phyloP scores from a whole-genome alignment of 2,888 invertebrate species.

The Xanthia icteritia region DNA sequence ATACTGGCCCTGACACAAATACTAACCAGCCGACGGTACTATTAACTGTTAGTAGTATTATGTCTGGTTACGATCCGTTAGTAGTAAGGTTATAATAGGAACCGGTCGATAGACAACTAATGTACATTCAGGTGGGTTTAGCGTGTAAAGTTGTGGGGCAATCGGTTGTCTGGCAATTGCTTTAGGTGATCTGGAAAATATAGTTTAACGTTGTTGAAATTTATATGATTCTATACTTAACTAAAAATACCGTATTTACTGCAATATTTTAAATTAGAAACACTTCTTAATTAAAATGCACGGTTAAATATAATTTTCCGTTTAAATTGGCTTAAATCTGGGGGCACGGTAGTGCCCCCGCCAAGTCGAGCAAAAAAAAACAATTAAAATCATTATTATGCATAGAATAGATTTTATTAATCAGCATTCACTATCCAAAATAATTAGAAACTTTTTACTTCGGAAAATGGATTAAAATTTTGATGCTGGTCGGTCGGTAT shows the following conservation, averaged over 20 bases:
- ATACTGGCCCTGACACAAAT: conserved; percentile 45
- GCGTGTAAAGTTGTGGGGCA: background rate
- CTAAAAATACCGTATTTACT: too few relatives aligned
- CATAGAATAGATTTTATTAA: background rate
- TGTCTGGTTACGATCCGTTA: background rate
- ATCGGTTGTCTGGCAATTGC: conserved; percentile 20
- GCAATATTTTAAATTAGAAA: too few relatives aligned
- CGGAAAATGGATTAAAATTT: background rate
- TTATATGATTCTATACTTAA: background rate
- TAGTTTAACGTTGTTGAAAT: background rate
- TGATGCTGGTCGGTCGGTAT: too few relatives aligned
- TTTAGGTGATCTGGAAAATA: background rate
- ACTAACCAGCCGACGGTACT: conserved; percentile 5
- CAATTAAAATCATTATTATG: too few relatives aligned
- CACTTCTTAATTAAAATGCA: too few relatives aligned
- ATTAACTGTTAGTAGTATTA: conserved; percentile 12
- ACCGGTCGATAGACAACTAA: conserved; percentile 32
- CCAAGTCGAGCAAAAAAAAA: too few relatives aligned
- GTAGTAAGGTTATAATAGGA: background rate
- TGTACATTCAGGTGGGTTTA: conserved; percentile 39
- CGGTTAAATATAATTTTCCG: too few relatives aligned
- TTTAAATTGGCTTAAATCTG: too few relatives aligned
- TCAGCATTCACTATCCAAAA: background rate
- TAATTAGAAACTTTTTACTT: background rate
- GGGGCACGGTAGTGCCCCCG: too few relatives aligned